Conservation (phyloP, 2,113 vertebrate species). For the Dromas ardeola region DNA sequence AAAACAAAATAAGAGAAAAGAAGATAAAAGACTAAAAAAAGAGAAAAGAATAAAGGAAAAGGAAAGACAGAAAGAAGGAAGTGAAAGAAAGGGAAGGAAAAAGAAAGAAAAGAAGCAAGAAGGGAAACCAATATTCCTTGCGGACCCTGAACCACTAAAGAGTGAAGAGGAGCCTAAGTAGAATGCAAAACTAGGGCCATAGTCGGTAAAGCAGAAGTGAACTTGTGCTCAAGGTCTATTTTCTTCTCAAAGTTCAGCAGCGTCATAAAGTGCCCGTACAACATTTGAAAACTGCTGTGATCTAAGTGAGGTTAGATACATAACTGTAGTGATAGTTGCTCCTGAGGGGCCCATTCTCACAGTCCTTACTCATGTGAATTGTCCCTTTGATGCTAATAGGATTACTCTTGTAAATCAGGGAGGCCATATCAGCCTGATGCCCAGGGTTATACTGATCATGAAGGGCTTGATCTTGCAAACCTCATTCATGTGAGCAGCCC, state of each 20-base stretch:
- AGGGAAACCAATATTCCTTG: background rate
- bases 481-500: background rate
- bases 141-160: background rate
- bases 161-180: background rate
- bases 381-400: conserved; percentile 27
- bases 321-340: conserved; percentile 39
- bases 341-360: conserved; percentile 42
- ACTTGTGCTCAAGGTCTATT: conserved; percentile 39
- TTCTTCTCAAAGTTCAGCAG: background rate
- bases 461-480: conserved; percentile 28
- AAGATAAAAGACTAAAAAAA: background rate
- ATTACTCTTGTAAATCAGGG: conserved; percentile 44
- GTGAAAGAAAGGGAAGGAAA: too few relatives aligned
- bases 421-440: background rate
- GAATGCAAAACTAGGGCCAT: background rate
- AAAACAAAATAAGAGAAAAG: background rate
- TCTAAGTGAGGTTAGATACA: conserved; percentile 5
- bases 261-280: conserved; percentile 3
- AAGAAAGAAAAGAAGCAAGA: background rate
- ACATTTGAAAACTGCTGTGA: conserved; percentile 5
- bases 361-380: conserved; percentile 31
- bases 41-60: background rate
- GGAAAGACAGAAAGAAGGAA: rapidly evolving
- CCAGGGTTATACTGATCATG: conserved; percentile 14
- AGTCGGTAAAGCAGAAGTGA: background rate